phyloP scores from a whole-genome alignment of 2,888 invertebrate species.

The Eristalis intricaria region DNA sequence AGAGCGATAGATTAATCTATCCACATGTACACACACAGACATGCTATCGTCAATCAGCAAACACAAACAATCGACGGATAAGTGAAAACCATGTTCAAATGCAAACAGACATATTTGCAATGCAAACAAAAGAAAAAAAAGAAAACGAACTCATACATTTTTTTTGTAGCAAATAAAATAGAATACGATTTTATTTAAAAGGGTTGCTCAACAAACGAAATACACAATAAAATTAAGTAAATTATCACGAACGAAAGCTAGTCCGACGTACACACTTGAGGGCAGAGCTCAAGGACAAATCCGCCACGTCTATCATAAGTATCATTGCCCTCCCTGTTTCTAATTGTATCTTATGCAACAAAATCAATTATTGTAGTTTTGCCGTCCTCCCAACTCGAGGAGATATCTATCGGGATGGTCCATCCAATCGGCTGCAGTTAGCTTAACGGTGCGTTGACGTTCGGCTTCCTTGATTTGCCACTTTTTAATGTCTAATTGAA shows the following conservation, averaged over 20 bases:
- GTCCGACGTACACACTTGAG: slow-evolving; percentile 47
- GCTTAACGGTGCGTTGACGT: slow-evolving; percentile 91
- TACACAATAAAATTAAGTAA: slow-evolving; percentile 68
- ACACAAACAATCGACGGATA: not conserved
- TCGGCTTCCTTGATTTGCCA: slow-evolving; percentile 96
- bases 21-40: not conserved
- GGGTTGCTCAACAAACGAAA: slow-evolving; percentile 50
- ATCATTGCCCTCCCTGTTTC: slow-evolving; percentile 21
- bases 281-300: slow-evolving; percentile 18
- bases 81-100: not conserved
- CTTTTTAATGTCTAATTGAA: slow-evolving; percentile 93
- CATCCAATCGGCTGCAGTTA: slow-evolving; percentile 95
- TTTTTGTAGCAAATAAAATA: slow-evolving; percentile 55
- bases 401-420: slow-evolving; percentile 97
- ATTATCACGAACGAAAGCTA: slow-evolving; percentile 68
- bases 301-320: slow-evolving; percentile 37
- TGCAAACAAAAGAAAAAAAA: not conserved
- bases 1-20: not conserved
- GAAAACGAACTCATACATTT: not conserved
- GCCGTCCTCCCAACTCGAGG: slow-evolving; percentile 92
- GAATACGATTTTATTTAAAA: slow-evolving; percentile 61
- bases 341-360: not conserved
- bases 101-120: not conserved
- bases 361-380: slow-evolving; percentile 87
- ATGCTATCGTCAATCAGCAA: not conserved